Conservation (phyloP, 2,797 vertebrate genomes). For the Nothura maculosa region DNA sequence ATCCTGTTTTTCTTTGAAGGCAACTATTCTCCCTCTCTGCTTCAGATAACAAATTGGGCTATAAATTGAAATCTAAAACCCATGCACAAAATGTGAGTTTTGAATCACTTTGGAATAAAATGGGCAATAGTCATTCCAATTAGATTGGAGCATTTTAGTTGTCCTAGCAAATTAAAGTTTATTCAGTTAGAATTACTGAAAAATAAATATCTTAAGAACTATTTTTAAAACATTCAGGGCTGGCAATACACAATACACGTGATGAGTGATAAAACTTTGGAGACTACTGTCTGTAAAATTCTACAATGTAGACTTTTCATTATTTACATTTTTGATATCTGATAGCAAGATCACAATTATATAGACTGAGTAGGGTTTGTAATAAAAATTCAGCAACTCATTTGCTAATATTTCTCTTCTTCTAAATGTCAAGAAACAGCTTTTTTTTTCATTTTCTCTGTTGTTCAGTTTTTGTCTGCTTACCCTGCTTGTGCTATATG, state of each 20-base stretch:
- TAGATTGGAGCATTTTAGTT: constrained; percentile 2
- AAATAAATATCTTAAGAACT: neutral
- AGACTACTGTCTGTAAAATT: neutral
- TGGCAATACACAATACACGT: neutral
- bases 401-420: neutral
- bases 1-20: constrained; percentile 1
- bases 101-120: constrained; percentile 46
- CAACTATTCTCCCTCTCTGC: constrained; percentile 7
- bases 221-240: neutral
- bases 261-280: neutral
- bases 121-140: neutral
- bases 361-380: neutral
- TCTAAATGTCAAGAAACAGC: neutral
- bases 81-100: neutral
- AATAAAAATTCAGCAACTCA: rapidly evolving
- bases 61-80: constrained; percentile 53
- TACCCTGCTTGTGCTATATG: neutral
- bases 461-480: neutral
- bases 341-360: neutral
- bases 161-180: constrained; percentile 14
- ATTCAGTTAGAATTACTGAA: neutral
- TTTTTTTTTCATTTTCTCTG: neutral
- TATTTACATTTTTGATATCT: neutral
- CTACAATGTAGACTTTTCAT: neutral
- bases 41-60: constrained; percentile 19